Evolutionary conservation across 2,797 vertebrate genomes (phyloP).

Genomic region (Melanogrammus aeglefinus): DNA sequence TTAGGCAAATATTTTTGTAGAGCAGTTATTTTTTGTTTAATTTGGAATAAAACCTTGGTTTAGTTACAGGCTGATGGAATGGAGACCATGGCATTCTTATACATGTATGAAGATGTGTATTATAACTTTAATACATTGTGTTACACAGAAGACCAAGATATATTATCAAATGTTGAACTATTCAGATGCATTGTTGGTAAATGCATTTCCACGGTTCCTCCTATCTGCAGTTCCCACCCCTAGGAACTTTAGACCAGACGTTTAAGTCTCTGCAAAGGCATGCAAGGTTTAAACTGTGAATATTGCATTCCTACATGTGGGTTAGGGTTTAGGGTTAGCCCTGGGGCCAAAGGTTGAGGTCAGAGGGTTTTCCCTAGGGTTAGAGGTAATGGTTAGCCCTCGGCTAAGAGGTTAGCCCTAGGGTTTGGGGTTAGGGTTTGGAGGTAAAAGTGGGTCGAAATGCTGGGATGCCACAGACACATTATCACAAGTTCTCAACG

Average conservation of each 20-base stretch:
- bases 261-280: no score
- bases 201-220: background rate
- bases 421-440: no score
- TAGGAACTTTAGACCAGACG: background rate
- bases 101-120: background rate
- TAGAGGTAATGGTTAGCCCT: no score
- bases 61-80: background rate
- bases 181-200: background rate
- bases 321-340: background rate
- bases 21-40: background rate
- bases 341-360: no score
- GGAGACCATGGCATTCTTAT: background rate
- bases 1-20: background rate
- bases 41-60: background rate
- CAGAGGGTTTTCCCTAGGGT: no score
- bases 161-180: background rate
- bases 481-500: constrained; percentile 70
- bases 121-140: background rate
- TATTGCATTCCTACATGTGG: background rate
- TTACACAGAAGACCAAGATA: background rate
- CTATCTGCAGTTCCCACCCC: background rate
- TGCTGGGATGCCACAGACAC: constrained; percentile 34
- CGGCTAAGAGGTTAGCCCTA: no score
- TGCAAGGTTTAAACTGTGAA: background rate
- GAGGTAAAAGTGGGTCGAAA: constrained; percentile 24